Base-by-base conservation (phyloP, 2,113 vertebrate genomes). In the Notechis scutatus region DNA sequence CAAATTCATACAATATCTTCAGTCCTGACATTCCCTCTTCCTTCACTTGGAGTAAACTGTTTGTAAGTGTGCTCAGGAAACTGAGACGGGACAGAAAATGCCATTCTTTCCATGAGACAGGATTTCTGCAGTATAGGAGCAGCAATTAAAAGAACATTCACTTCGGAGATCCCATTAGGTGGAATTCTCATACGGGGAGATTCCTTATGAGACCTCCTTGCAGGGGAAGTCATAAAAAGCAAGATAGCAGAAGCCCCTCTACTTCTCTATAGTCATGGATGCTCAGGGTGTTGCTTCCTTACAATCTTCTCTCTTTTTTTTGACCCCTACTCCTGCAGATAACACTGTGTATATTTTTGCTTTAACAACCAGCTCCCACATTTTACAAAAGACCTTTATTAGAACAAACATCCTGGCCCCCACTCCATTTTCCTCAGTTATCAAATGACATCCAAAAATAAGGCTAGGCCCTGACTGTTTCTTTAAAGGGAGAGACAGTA, bases 401-500 rank as follows among this genome's bases (percentile, higher is more conserved):
- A 34, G 34, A 88, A 87, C 39, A 59, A 59, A 87, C 26, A 45
- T 39, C 8, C 8, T 8, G 12, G 8, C 23, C 1, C 10, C 10
- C 26, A 42, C 14, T 39, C 24, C 29, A n/a, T 74, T 29, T 69
- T 45, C 21, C 8, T 21, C 1, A 5, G 34, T 0, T 3, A 57
- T 39, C 81, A 88, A 18, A 10, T 26, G 52, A 2, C 88, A 85
- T 92, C 91, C 94, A 92, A 94, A 94, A 94, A 90, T 93, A 34
- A 95, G 94, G 92, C 92, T 93, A 86, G 89, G 94, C 93, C 91
- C 92, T 86, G 24, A 85, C 56, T 42, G 85, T 86, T 23, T 94
- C 90, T 93, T 1, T 14, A 57, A 74, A 90, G 29, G n/a, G 39
- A 42, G 0, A 42, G 6, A 56, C 20, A 0, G 3, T 0, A 1